Conservation (phyloP, 2,113 vertebrate species). For the Muntiacus muntjak region DNA sequence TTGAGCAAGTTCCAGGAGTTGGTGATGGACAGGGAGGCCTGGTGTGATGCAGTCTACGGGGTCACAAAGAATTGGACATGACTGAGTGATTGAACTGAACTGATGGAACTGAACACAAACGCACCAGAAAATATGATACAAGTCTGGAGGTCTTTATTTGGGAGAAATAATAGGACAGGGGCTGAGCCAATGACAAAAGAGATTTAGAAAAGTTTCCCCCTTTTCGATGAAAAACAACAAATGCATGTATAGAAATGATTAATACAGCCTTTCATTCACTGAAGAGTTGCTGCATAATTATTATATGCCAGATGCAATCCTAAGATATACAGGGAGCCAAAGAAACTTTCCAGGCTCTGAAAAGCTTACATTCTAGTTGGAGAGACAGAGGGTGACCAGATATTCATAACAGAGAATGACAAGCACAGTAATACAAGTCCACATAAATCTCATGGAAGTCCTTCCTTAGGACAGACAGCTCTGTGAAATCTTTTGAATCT, state of each 20-base stretch:
- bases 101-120: background rate
- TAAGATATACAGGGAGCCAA: background rate
- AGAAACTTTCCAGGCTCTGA: background rate
- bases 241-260: background rate
- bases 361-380: background rate
- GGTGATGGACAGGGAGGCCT: background rate
- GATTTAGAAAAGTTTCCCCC: background rate
- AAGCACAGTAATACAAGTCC: background rate
- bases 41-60: background rate
- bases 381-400: background rate
- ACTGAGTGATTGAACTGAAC: background rate
- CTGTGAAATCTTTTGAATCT: background rate
- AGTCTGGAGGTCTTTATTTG: background rate
- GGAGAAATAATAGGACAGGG: background rate
- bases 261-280: background rate
- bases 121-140: background rate
- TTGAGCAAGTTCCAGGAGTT: background rate
- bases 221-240: background rate
- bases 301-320: background rate
- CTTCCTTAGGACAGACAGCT: background rate
- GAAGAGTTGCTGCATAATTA: background rate
- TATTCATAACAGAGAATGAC: background rate
- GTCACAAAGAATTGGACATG: background rate
- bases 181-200: background rate
- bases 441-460: background rate